A percentile compares a stretch with the other conserved stretches of the same genome.
Evolutionary conservation across 2,113 vertebrate species (phyloP).

Genomic region (Triplophysa dalaica): DNA sequence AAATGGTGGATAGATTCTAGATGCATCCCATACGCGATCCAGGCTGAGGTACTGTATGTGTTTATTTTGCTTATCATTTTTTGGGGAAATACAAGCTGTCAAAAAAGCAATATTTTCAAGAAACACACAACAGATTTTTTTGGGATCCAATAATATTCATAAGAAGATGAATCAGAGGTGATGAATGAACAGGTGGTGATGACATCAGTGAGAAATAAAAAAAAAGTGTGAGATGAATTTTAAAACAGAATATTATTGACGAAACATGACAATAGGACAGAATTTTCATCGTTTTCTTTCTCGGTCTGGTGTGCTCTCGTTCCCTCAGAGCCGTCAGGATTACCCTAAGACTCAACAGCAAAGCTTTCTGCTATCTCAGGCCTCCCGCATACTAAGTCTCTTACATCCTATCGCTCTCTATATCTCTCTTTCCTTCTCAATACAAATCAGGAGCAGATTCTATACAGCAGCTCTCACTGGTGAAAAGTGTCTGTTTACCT

Average conservation of each 20-base stretch:
- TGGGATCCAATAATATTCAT: no score
- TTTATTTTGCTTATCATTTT: no score
- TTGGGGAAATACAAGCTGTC: no score
- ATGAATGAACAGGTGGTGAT: neutral
- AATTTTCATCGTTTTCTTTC: neutral
- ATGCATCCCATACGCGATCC: no score
- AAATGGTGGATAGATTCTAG: no score
- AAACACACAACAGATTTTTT: no score
- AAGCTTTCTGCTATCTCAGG: constrained; percentile 5
- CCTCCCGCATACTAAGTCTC: constrained; percentile 25
- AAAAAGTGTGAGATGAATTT: neutral
- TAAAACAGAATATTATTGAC: neutral
- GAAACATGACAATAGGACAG: neutral
- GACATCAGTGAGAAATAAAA: neutral
- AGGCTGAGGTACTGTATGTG: no score
- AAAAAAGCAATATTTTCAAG: no score
- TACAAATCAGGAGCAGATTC: neutral
- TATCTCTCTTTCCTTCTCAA: neutral
- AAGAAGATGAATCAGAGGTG: neutral
- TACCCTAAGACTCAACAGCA: constrained; percentile 6
- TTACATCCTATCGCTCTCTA: neutral
- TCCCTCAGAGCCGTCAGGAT: constrained; percentile 1
- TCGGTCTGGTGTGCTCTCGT: neutral
- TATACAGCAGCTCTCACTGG: neutral
- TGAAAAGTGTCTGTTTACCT: neutral